Conservation (phyloP, 2,888 invertebrate genomes). For the Acanthosepion esculentum region DNA sequence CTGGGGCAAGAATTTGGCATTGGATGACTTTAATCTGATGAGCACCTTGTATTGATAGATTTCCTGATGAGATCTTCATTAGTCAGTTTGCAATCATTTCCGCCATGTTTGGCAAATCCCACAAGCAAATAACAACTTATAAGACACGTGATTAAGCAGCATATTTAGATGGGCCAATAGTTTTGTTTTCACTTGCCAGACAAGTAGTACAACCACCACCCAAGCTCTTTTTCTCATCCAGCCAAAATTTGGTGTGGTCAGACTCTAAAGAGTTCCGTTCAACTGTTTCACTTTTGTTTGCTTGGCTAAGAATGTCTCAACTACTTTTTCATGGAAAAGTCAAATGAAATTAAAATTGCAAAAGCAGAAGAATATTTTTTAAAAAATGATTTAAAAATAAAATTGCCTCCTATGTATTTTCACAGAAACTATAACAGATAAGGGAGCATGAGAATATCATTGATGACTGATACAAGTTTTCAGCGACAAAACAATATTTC, state of each 20-base stretch:
- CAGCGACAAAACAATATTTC: no score
- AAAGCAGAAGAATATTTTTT: not conserved
- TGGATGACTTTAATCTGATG: not conserved
- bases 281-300: not conserved
- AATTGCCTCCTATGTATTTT: no score
- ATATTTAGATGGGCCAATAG: not conserved
- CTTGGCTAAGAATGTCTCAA: not conserved
- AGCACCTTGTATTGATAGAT: constrained; percentile 33
- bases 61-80: not conserved
- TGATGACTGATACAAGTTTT: no score
- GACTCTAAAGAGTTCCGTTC: constrained; percentile 20
- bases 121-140: not conserved
- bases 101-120: not conserved
- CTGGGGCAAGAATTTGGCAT: not conserved
- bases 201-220: not conserved
- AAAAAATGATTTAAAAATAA: no score
- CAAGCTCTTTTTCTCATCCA: not conserved
- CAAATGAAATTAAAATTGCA: not conserved
- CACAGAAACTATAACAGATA: no score
- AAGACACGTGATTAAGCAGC: not conserved
- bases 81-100: not conserved
- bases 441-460: no score
- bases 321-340: not conserved
- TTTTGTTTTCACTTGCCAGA: not conserved
- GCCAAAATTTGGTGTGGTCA: constrained; percentile 1